phyloP scores from a whole-genome alignment of 2,888 invertebrate genomes.

The Ptilodon capucinus region DNA sequence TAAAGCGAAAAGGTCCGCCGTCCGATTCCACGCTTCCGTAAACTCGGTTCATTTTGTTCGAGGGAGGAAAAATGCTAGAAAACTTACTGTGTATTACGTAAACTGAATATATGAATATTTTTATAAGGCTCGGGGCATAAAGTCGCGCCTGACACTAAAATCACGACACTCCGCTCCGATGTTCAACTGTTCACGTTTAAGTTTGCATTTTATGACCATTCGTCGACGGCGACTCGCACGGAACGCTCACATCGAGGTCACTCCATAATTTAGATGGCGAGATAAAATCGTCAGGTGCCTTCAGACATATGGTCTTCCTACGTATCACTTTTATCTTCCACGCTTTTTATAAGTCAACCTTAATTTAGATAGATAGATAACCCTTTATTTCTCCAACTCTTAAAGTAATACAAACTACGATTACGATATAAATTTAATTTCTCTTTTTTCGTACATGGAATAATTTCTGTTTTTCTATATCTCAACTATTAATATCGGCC shows the following conservation, averaged over 20 bases:
- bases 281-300: conserved; percentile 5
- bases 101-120: conserved; percentile 50
- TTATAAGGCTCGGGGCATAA: conserved; percentile 1
- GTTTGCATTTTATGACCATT: neutral
- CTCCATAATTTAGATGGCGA: conserved; percentile 8
- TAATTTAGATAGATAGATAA: too few relatives aligned
- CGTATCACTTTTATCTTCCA: neutral
- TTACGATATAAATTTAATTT: too few relatives aligned
- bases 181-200: neutral
- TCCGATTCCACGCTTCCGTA: conserved; percentile 13
- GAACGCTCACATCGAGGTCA: conserved; percentile 4
- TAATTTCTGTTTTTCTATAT: too few relatives aligned
- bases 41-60: conserved; percentile 22
- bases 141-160: neutral
- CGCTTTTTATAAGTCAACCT: too few relatives aligned
- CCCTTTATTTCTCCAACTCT: too few relatives aligned
- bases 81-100: conserved; percentile 32
- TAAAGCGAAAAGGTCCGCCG: conserved; percentile 10
- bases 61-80: conserved; percentile 30
- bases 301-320: neutral
- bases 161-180: conserved; percentile 4
- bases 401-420: too few relatives aligned
- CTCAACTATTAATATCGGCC: too few relatives aligned
- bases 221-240: neutral
- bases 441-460: too few relatives aligned